Base-by-base conservation (phyloP, 92 coral and sea anemone species). In the Siderastrea radians region DNA sequence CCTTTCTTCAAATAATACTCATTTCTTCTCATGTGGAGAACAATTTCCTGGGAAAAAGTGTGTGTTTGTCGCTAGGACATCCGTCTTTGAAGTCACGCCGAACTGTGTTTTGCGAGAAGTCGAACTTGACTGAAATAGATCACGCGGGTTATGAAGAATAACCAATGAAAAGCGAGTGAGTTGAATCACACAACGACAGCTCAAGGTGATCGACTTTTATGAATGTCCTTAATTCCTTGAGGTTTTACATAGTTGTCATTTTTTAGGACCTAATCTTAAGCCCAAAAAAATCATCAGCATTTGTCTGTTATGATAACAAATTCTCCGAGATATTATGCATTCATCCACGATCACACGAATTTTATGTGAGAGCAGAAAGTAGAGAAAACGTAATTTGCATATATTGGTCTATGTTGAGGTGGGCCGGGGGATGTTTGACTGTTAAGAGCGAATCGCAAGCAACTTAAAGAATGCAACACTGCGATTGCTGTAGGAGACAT, bases 141-240 rank as follows among this genome's bases (percentile, higher is more conserved):
- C 79, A 74, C 62, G 79, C 79, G 79, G 67, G 84, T 54, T 44
- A 8, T 43, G 38, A 13, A 48, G 1, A 44, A 2, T 16, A 44
- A 52, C 84, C 84, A 80, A 80, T 80, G 52, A 80, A 45, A 50
- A 44, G 19, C 19, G 38, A 52, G 64, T 49, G 5, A 53, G 43
- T 53, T 49, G 53, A 77, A 59, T 15, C 6, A 45, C 6, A 4
- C 46, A 69, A 2, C 64, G 15, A 16, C 13, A 45, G 7, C 7
- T 11, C 13, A 55, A 44, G 55, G 10, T 14, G 78, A 50, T 49
- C 43, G 15, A 65, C 7, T 65, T 10, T 5, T 19, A 66, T 19
- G 26, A n/a, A 66, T 66, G 19, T 75, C 54, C 8, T 13, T 19
- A 26, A 26, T 26, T 26, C 38, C 38, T 26, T 26, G 38, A 26